Evolutionary conservation across 1,140 invertebrate species (phyloP).

Genomic region (Ceratina japonica): DNA sequence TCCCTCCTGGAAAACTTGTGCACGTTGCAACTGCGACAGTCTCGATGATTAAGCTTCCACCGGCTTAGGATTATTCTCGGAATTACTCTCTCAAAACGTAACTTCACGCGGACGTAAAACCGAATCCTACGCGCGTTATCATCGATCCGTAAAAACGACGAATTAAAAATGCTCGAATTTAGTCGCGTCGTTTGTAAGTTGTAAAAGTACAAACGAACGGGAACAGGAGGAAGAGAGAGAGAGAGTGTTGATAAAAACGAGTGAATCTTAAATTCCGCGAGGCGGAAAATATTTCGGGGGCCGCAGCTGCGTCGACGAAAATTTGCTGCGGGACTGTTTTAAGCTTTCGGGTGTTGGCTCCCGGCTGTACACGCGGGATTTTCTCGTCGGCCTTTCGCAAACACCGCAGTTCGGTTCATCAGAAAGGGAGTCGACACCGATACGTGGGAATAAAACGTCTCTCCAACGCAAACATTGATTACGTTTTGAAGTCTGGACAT

Average conservation of each 20-base stretch:
- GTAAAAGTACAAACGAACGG: no score
- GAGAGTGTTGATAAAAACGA: neutral
- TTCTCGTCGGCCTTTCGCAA: constrained; percentile 12
- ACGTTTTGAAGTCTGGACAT: neutral
- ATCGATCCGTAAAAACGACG: no score
- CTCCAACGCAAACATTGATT: constrained; percentile 28
- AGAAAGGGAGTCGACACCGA: constrained; percentile 16
- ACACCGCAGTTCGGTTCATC: constrained; percentile 29
- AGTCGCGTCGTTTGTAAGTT: no score
- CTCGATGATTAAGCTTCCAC: constrained; percentile 12
- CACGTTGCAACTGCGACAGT: constrained; percentile 15
- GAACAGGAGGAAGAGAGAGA: no score
- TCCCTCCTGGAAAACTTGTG: constrained; percentile 20
- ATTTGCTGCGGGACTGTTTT: neutral
- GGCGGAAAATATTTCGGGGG: constrained; percentile 2
- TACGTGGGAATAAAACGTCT: neutral
- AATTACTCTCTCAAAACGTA: neutral
- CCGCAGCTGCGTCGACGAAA: neutral
- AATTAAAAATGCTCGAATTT: no score
- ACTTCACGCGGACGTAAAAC: neutral
- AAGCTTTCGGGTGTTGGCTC: constrained; percentile 12
- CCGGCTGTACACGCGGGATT: neutral
- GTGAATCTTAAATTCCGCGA: neutral
- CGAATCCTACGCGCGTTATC: neutral
- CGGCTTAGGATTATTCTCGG: neutral